Evolutionary conservation across 35 echinoderm and acorn worm species (phyloP), one percentile per base, ranked within the genome.

Genomic region (Eucidaris tribuloides): DNA sequence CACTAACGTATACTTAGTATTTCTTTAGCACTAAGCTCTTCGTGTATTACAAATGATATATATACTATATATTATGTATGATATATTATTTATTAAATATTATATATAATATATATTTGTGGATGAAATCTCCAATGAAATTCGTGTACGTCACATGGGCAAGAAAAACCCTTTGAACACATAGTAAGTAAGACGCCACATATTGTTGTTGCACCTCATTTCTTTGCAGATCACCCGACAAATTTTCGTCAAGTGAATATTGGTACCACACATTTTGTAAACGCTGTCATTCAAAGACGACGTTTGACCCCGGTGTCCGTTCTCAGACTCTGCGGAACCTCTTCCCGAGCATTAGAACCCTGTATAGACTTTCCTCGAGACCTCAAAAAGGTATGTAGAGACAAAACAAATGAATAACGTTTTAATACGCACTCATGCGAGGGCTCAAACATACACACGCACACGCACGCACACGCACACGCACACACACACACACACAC

Each of bases 241-340:
- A 31, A 56, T 11, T 68, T 97, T 19, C 46, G 84, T 24, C 66
- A 82, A 37, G 86, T 97, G 19, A 97, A 97, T 52, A 92, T 97
- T 62, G 94, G 94, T 20, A 97, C 94, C n/a, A 97, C 94, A 49
- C 94, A 97, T 38, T 97, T 97, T 71, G 77, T 97, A 13, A 92
- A 97, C 59, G 94, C 94, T 35, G 82, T 97, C 5, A 54, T 97
- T 30, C 94, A 97, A 57, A 80, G 94, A 32, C 58, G 59, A 42
- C 33, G 81, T 19, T 55, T 97, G n/a, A 82, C 81, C 7, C 90
- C 85, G n/a, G 94, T 97, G 7, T 52, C 94, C n/a, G 81, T 97
- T 7, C 50, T 97, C 9, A 85, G 94, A 62, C 78, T 97, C 0
- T 97, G 94, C 65, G 94, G 94, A 13, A 87, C 94, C 14, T 84